Base-by-base conservation (phyloP, 2,113 vertebrate species). In the Aplodontia rufa region DNA sequence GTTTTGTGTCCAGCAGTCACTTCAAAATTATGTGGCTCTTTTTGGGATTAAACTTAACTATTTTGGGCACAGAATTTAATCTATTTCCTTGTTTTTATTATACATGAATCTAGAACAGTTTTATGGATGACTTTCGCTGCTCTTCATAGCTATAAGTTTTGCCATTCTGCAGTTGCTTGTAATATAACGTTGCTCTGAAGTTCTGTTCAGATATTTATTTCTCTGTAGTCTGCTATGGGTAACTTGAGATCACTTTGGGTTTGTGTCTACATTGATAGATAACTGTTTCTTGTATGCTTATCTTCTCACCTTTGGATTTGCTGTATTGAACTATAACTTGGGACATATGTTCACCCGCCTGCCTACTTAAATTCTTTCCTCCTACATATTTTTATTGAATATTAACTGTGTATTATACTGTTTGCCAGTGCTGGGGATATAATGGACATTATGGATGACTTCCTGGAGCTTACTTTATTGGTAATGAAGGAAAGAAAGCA, bases 11-110 rank as follows among this genome's bases (percentile, higher is more conserved):
- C 13, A 81, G 47, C 16, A 96, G 0, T 84, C 58, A 92, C 87
- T 96, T 96, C 69, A 96, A 66, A 93, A 82, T 94, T 91, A 89
- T n/a, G 82, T 92, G 53, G 53, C 26, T 58, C 55, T 95, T 95
- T 92, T 19, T 72, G 66, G 28, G 20, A 71, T 87, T 88, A 83
- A 96, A 91, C 26, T 95, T 91, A 96, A 45, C 68, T 24, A 45
- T 95, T 93, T 90, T 37, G 42, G 22, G 8, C 62, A 69, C 64
- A 91, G 74, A 69, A 83, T 92, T 96, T 84, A 81, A 64, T 68
- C 3, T 95, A 12, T 20, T 76, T 12, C 14, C 13, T 20, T 94
- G 16, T 19, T 93, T 84, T 84, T 95, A 20, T 89, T 80, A 58
- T 81, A 22, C 6, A 28, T 71, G 49, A 62, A 74, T 91, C 79